Conservation (phyloP, 2,888 invertebrate species). For the Entomobrya proxima region DNA sequence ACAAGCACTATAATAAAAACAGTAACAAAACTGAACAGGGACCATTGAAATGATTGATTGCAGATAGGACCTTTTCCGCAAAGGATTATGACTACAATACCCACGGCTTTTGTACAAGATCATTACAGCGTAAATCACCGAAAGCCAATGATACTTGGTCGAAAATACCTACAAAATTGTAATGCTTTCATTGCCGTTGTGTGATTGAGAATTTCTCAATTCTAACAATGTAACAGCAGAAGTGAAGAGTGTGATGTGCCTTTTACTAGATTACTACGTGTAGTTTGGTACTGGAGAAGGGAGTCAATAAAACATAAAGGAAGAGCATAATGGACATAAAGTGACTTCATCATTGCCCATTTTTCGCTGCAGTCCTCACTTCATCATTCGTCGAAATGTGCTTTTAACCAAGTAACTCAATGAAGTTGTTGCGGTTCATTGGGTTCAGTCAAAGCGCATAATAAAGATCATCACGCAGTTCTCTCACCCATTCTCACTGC, state of each 20-base stretch:
- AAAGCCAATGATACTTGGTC: slow-evolving; percentile 13
- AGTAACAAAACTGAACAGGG: background rate
- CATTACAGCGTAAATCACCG: slow-evolving; percentile 64
- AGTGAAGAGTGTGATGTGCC: background rate
- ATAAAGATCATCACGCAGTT: background rate
- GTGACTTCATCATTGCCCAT: slow-evolving; percentile 62
- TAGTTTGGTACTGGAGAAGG: too few species aligned
- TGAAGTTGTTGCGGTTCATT: slow-evolving; percentile 49
- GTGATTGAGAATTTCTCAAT: slow-evolving; percentile 39
- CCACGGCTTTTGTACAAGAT: slow-evolving; percentile 42
- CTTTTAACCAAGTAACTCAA: slow-evolving; percentile 2
- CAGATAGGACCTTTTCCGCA: background rate
- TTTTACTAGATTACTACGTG: too few species aligned
- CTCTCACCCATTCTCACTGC: background rate
- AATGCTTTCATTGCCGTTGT: background rate
- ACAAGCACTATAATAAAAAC: background rate
- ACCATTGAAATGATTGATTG: slow-evolving; percentile 34
- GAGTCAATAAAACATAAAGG: slow-evolving; percentile 54
- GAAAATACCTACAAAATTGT: background rate
- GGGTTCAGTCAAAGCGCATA: slow-evolving; percentile 37
- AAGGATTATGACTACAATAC: background rate
- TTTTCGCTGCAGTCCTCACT: slow-evolving; percentile 54
- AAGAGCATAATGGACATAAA: slow-evolving; percentile 54
- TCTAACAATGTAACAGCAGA: background rate
- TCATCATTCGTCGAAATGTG: slow-evolving; percentile 9